Conservation (phyloP, 2,888 invertebrate species). For the Xestia rhomboidea region DNA sequence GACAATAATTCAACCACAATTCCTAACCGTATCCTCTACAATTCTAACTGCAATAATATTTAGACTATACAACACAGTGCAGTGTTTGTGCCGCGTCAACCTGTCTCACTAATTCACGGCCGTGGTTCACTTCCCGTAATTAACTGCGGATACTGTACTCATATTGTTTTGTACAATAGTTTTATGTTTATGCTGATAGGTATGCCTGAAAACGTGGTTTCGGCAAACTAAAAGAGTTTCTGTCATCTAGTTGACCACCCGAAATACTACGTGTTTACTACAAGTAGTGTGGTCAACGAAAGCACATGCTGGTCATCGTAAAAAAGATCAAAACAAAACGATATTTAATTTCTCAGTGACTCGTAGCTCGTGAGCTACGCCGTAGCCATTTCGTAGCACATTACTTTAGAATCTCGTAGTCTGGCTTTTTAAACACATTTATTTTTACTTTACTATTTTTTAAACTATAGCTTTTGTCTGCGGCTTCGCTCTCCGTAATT, state of each 20-base stretch:
- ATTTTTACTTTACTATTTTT: not conserved
- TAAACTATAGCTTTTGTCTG: no score
- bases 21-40: not conserved
- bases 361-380: conserved; percentile 29
- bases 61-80: not conserved
- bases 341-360: not conserved
- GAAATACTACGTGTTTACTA: not conserved
- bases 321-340: not conserved
- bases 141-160: conserved; percentile 15
- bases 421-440: not conserved
- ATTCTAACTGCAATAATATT: conserved; percentile 31
- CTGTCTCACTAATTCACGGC: conserved; percentile 42
- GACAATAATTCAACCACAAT: not conserved
- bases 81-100: conserved; percentile 41
- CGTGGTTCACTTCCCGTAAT: conserved; percentile 52
- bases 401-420: not conserved
- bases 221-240: not conserved
- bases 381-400: conserved; percentile 24
- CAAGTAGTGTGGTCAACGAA: not conserved
- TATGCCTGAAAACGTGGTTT: not conserved
- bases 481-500: no score
- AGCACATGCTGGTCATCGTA: not conserved
- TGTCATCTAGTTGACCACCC: not conserved
- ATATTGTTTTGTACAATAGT: not conserved
- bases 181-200: not conserved